Conservation (phyloP, 2,888 invertebrate species). For the Latrodectus hesperus region DNA sequence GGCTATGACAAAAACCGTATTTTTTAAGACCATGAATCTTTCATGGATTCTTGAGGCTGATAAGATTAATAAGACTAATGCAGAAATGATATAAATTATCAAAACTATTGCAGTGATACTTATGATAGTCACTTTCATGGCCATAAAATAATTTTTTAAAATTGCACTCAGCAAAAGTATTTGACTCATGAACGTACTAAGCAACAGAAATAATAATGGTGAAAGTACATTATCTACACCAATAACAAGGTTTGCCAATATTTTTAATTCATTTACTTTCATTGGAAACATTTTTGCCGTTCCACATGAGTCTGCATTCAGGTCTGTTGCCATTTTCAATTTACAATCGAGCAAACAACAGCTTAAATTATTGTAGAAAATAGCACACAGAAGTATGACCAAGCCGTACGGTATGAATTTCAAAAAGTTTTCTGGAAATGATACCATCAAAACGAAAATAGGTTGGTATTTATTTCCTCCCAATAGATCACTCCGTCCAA, state of each 20-base stretch:
- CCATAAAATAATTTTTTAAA: background rate
- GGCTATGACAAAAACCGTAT: background rate
- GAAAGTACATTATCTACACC: slow-evolving; percentile 10
- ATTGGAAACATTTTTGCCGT: too few relatives aligned
- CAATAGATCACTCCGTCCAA: too few relatives aligned
- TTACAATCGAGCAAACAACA: background rate
- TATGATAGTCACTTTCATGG: background rate
- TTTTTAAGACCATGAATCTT: slow-evolving; percentile 4
- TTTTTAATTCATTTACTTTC: background rate
- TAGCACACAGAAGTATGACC: background rate
- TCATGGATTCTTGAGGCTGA: slow-evolving; percentile 12
- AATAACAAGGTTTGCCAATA: background rate
- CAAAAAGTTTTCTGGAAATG: background rate
- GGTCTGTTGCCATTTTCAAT: background rate
- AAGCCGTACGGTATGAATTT: background rate
- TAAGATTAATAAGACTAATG: background rate
- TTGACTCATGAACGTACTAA: slow-evolving; percentile 3
- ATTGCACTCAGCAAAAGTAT: slow-evolving; percentile 12
- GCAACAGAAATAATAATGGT: slow-evolving; percentile 5
- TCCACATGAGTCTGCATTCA: background rate
- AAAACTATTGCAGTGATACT: background rate
- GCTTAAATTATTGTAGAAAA: background rate
- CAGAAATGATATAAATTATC: background rate
- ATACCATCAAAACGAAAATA: background rate
- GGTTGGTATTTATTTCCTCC: too few relatives aligned